These are phyloP conservation scores for Cyclina sinensis DNA, from an alignment of 1,140 invertebrate species.

Conservation along the genomic window DNA sequence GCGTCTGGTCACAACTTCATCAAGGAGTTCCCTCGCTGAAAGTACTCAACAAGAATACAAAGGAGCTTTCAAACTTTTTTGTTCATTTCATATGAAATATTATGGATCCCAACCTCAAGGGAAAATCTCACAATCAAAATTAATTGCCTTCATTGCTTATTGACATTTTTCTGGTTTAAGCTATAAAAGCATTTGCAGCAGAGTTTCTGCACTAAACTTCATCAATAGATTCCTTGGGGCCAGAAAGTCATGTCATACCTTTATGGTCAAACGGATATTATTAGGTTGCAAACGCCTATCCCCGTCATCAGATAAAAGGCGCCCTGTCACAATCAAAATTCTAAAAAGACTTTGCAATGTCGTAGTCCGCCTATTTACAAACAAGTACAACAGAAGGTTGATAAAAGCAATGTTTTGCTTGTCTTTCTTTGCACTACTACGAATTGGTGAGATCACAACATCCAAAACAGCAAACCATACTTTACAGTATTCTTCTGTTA, in stretches of 20 bases:
- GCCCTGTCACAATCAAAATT: too few species aligned
- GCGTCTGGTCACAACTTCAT: background rate
- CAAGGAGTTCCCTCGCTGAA: too few species aligned
- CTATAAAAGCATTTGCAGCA: too few species aligned
- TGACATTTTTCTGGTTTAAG: too few species aligned
- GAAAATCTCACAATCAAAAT: background rate
- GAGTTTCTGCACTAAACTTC: too few species aligned
- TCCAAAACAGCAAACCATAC: background rate
- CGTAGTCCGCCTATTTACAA: too few species aligned
- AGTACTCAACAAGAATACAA: background rate
- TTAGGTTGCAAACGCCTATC: background rate
- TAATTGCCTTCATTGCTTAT: too few species aligned
- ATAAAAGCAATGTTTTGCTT: background rate
- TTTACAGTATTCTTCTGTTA: background rate
- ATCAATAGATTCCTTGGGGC: too few species aligned
- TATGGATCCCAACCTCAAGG: too few species aligned
- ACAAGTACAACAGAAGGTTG: too few species aligned
- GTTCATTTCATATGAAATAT: background rate
- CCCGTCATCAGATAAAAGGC: background rate
- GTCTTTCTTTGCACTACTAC: constrained; percentile 29
- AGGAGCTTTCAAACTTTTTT: background rate
- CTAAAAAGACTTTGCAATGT: too few species aligned
- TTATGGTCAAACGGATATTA: constrained; percentile 18
- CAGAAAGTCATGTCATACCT: constrained; percentile 8
- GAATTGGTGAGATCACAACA: constrained; percentile 16